Percentiles rank a stretch among this genome's conserved stretches.
These are phyloP conservation scores for Maniola jurtina DNA, from an alignment of 1,140 invertebrate species.

Conservation along the genomic window DNA sequence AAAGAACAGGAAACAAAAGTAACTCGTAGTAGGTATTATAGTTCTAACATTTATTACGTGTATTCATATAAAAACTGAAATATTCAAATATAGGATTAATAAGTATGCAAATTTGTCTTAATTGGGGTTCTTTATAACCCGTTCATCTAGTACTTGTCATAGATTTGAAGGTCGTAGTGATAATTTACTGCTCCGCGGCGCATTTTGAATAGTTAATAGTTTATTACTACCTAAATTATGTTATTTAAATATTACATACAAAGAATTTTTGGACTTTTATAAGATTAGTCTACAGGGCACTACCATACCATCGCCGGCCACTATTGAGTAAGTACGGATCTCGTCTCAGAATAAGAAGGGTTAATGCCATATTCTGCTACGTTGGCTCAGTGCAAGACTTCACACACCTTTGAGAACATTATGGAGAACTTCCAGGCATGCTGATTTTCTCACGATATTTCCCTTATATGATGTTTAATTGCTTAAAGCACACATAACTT, in stretches of 20 bases:
- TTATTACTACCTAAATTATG: conserved; percentile 1
- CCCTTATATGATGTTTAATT: too few relatives aligned
- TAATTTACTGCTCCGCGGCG: conserved; percentile 34
- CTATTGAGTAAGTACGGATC: too few relatives aligned
- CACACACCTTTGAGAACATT: too few relatives aligned
- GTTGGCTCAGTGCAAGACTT: too few relatives aligned
- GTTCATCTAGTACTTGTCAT: conserved; percentile 35
- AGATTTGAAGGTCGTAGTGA: conserved; percentile 38
- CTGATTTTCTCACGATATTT: too few relatives aligned
- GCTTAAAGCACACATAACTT: too few relatives aligned
- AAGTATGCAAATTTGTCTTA: conserved; percentile 32
- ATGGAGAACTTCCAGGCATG: too few relatives aligned
- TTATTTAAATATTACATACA: not conserved
- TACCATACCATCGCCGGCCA: too few relatives aligned
- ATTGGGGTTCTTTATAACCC: conserved; percentile 31
- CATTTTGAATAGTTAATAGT: conserved; percentile 24
- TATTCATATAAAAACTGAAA: conserved; percentile 15
- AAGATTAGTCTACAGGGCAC: too few relatives aligned
- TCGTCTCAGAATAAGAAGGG: too few relatives aligned
- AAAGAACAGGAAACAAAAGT: not conserved
- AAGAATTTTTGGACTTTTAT: not conserved
- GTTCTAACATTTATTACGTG: not conserved
- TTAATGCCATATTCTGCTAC: too few relatives aligned
- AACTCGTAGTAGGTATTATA: not conserved
- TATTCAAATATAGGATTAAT: conserved; percentile 26